Conservation (phyloP, 2,888 invertebrate species). For the Icerya purchasi region DNA sequence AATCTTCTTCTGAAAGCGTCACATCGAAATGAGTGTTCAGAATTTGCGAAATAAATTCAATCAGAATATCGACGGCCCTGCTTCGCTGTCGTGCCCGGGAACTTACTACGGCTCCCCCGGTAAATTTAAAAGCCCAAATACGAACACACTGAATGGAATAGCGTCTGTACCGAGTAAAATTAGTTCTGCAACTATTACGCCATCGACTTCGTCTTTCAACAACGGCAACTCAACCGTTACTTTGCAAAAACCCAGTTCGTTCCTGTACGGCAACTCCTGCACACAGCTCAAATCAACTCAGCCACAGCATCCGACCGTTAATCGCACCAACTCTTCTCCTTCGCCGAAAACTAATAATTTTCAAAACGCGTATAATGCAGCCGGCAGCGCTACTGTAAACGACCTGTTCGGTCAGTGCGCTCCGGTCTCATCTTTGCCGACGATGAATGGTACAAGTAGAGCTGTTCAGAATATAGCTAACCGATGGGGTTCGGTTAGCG, state of each 20-base stretch:
- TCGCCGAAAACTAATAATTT: constrained; percentile 8
- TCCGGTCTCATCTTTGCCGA: neutral
- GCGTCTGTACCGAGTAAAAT: neutral
- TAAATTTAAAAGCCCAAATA: neutral
- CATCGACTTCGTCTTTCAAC: neutral
- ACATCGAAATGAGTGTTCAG: constrained; percentile 18
- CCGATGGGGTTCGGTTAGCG: neutral
- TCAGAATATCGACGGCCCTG: constrained; percentile 12
- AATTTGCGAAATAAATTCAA: constrained; percentile 16
- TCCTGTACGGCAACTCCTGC: neutral
- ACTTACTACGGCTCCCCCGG: constrained; percentile 9
- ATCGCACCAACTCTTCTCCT: neutral
- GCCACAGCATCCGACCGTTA: neutral
- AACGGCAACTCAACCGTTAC: neutral
- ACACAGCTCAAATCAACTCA: neutral
- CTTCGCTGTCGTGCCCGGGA: constrained; percentile 13
- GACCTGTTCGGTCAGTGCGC: neutral
- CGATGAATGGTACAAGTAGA: neutral
- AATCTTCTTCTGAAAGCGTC: no score
- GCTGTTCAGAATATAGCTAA: neutral
- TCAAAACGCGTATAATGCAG: neutral
- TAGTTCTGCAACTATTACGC: neutral
- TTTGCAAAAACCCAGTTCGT: neutral
- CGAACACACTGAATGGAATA: neutral
- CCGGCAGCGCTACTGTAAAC: neutral